Conservation (phyloP, 2,888 invertebrate genomes). For the Pyrocoelia pectoralis region DNA sequence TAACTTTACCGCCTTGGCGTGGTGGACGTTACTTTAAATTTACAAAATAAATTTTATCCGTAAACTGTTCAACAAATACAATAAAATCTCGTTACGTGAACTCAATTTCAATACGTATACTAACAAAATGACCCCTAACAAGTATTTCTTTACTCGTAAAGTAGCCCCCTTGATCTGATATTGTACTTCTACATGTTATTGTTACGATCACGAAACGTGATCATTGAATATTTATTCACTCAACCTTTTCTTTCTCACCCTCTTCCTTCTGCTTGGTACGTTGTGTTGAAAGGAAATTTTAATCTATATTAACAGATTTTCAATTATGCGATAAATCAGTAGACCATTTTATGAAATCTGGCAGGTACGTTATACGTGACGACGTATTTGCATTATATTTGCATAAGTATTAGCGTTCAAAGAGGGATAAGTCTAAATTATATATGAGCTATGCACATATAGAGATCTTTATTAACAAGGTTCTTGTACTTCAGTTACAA, state of each 20-base stretch:
- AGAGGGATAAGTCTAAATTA: constrained; percentile 7
- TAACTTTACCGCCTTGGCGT: constrained; percentile 30
- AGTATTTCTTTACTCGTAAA: constrained; percentile 31
- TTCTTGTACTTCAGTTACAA: not conserved
- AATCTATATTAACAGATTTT: not conserved
- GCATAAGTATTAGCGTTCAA: not conserved
- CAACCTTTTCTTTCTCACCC: constrained; percentile 8
- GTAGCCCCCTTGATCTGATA: constrained; percentile 29
- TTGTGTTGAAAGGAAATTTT: not conserved
- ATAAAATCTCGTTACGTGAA: constrained; percentile 22
- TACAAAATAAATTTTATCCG: constrained; percentile 14
- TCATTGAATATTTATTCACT: constrained; percentile 31
- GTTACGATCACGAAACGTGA: constrained; percentile 33
- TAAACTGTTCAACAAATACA: constrained; percentile 14
- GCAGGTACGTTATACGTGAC: not conserved
- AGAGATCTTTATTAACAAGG: not conserved
- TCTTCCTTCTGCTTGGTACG: constrained; percentile 16
- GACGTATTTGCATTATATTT: not conserved
- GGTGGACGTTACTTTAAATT: not conserved
- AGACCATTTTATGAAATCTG: not conserved
- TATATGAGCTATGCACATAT: not conserved
- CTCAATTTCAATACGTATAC: constrained; percentile 13
- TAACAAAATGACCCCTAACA: constrained; percentile 28
- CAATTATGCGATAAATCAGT: not conserved
- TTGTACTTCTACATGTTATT: constrained; percentile 32